Percentiles rank a stretch among this genome's conserved stretches.
Conservation (phyloP, 1,140 invertebrate species). For the Drosophila littoralis region DNA sequence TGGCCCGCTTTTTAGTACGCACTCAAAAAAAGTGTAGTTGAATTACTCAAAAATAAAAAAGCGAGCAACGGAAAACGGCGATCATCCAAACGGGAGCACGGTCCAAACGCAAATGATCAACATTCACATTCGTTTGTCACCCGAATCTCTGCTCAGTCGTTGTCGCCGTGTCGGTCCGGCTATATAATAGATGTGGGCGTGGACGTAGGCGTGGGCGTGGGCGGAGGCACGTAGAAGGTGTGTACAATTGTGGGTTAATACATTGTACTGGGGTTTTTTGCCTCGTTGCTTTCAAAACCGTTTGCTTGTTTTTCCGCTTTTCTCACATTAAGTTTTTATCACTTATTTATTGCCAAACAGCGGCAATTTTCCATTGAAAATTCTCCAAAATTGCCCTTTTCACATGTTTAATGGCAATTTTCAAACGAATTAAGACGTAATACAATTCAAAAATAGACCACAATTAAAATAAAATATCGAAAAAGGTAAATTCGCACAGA, state of each 20-base stretch:
- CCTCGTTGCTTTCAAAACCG: constrained; percentile 11
- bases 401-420: not conserved
- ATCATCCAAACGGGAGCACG: constrained; percentile 38
- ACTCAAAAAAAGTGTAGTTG: not conserved
- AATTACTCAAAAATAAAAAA: too few species aligned
- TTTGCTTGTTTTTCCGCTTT: constrained; percentile 24
- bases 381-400: not conserved
- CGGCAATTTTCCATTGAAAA: constrained; percentile 42
- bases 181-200: constrained; percentile 13
- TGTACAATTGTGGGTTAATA: constrained; percentile 12
- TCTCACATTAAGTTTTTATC: constrained; percentile 46
- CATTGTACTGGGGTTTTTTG: constrained; percentile 13
- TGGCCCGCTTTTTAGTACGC: not conserved
- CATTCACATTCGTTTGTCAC: constrained; percentile 49
- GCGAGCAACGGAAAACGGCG: constrained; percentile 23
- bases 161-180: constrained; percentile 19
- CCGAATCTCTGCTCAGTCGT: constrained; percentile 25
- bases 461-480: constrained; percentile 1
- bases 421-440: constrained; percentile 11
- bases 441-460: constrained; percentile 15
- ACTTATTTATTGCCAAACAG: constrained; percentile 54
- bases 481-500: too few species aligned
- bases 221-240: too few species aligned
- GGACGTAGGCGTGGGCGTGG: constrained; percentile 6
- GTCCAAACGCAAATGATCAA: constrained; percentile 58